Percentiles rank a stretch among this genome's conserved stretches.
These are phyloP conservation scores for Panulirus ornatus DNA, from an alignment of 1,140 invertebrate species.

Conservation along the genomic window DNA sequence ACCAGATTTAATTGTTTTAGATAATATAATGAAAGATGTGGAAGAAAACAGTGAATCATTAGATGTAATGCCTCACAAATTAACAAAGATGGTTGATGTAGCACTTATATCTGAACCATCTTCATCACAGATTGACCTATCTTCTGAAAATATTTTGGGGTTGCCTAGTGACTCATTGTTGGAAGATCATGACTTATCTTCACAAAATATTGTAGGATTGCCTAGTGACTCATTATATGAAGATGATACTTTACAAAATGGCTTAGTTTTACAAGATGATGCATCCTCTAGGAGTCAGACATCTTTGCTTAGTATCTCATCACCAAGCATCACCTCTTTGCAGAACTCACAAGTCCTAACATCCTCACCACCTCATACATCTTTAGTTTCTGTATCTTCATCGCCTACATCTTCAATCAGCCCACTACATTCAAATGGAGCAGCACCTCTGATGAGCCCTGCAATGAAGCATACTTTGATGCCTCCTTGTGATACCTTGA, in stretches of 20 bases:
- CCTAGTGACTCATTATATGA: no score
- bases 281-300: neutral
- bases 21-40: neutral
- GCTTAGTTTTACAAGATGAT: no score
- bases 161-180: no score
- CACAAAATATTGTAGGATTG: no score
- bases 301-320: neutral
- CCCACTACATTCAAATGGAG: neutral
- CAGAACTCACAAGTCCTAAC: neutral
- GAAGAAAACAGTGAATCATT: neutral
- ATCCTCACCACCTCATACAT: neutral
- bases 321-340: neutral
- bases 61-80: neutral
- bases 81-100: neutral
- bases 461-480: neutral
- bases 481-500: no score
- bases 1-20: neutral
- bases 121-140: neutral
- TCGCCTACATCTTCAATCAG: neutral
- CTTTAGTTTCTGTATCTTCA: neutral
- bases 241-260: no score
- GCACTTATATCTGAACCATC: neutral
- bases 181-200: no score
- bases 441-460: neutral
- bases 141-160: no score